Conservation (phyloP, 2,888 invertebrate genomes). For the Labia minor region DNA sequence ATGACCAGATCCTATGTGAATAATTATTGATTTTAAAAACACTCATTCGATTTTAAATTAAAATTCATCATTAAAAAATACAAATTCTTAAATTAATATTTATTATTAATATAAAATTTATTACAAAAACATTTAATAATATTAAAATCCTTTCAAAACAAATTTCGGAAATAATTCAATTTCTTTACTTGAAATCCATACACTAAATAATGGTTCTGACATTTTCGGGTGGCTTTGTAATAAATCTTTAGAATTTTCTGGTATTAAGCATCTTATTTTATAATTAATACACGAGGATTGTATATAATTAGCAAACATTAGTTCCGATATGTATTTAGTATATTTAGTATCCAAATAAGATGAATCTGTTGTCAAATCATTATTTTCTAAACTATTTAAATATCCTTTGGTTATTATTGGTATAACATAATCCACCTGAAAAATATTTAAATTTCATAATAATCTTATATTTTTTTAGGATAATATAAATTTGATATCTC, state of each 20-base stretch:
- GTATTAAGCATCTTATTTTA: conserved; percentile 23
- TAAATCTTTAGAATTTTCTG: conserved; percentile 19
- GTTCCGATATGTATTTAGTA: conserved; percentile 21
- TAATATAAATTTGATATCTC: no score
- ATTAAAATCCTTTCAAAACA: conserved; percentile 15
- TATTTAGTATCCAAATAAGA: conserved; percentile 20
- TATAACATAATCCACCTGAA: conserved; percentile 23
- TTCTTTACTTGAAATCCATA: conserved; percentile 20
- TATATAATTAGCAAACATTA: conserved; percentile 22
- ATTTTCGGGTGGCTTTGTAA: conserved; percentile 17
- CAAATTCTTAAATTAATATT: no score
- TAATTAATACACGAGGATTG: conserved; percentile 22
- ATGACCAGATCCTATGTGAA: no score
- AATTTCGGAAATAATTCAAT: conserved; percentile 15
- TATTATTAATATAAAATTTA: no score
- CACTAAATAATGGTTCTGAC: conserved; percentile 20
- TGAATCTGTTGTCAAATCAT: background rate
- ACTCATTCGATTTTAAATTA: no score
- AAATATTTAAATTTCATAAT: conserved; percentile 14
- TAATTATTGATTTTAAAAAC: no score
- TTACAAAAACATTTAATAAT: no score
- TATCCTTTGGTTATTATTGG: conserved; percentile 24
- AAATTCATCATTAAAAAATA: no score
- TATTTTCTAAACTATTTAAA: conserved; percentile 14
- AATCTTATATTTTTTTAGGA: no score